A percentile compares a stretch with the other conserved stretches of the same genome.
Evolutionary conservation across 2,113 vertebrate genomes (phyloP).

Genomic region (Donacobius atricapilla): DNA sequence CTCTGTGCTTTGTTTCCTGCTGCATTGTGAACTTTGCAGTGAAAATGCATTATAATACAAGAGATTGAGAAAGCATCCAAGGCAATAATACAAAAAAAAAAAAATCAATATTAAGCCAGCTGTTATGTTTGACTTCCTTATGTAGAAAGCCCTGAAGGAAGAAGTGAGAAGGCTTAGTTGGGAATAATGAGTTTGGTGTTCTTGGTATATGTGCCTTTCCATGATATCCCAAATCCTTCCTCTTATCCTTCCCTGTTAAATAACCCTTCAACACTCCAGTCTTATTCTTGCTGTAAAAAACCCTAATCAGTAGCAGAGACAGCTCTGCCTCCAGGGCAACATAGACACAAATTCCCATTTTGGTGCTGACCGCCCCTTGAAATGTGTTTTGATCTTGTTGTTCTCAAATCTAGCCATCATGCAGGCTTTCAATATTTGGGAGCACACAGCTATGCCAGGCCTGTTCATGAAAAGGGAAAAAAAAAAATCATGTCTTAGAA

Average conservation of each 20-base stretch:
- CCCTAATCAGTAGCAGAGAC: neutral
- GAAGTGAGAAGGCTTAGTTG: neutral
- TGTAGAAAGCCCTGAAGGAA: neutral
- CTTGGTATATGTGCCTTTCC: neutral
- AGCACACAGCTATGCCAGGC: neutral
- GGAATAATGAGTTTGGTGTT: rapidly evolving
- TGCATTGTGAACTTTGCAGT: neutral
- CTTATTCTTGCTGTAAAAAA: neutral
- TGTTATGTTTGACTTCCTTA: neutral
- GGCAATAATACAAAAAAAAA: neutral
- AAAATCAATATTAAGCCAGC: neutral
- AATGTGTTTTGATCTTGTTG: neutral
- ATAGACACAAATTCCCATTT: neutral
- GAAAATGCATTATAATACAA: neutral
- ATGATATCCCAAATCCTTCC: neutral
- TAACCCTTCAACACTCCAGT: neutral
- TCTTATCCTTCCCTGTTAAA: neutral
- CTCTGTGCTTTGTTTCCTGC: neutral
- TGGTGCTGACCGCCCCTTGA: neutral
- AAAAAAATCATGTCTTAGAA: neutral
- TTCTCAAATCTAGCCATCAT: neutral
- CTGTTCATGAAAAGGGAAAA: neutral
- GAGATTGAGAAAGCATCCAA: neutral
- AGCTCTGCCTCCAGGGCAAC: neutral
- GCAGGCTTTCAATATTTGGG: neutral